These are phyloP conservation scores for Calcarius ornatus DNA, from an alignment of 2,113 vertebrate genomes.

Conservation along the genomic window DNA sequence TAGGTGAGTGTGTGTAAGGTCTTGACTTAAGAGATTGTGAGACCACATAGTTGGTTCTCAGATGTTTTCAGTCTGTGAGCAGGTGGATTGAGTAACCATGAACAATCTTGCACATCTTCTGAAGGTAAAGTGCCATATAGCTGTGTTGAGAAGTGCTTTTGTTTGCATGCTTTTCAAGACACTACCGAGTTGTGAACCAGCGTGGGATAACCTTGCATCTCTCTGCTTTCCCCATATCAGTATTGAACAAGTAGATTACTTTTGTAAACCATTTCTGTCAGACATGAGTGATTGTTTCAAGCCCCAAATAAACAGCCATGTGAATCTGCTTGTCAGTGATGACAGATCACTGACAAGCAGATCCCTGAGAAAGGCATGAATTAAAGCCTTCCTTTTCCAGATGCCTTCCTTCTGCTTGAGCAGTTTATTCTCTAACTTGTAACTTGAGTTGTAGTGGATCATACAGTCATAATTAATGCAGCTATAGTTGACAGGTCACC, in stretches of 20 bases:
- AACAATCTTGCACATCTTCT: neutral
- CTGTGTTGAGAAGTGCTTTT: neutral
- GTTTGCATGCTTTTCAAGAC: neutral
- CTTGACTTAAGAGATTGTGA: neutral
- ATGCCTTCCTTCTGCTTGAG: neutral
- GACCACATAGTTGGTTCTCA: neutral
- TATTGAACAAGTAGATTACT: neutral
- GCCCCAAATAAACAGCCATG: neutral
- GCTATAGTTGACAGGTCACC: neutral
- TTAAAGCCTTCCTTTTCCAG: neutral
- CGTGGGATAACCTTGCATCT: neutral
- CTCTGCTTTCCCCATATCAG: neutral
- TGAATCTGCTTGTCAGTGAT: neutral
- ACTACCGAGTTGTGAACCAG: neutral
- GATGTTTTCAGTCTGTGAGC: neutral
- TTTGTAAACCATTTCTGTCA: neutral
- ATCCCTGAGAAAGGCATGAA: neutral
- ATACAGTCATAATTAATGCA: neutral
- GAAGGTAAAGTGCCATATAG: neutral
- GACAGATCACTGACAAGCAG: too few relatives aligned
- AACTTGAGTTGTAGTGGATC: neutral
- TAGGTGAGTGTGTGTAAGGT: neutral
- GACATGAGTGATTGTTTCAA: neutral
- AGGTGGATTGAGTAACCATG: neutral
- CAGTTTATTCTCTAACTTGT: neutral